A percentile compares a stretch with the other conserved stretches of the same genome.
Evolutionary conservation across 2,888 invertebrate genomes (phyloP).

Genomic region (Himalopsyche kuldschensis): DNA sequence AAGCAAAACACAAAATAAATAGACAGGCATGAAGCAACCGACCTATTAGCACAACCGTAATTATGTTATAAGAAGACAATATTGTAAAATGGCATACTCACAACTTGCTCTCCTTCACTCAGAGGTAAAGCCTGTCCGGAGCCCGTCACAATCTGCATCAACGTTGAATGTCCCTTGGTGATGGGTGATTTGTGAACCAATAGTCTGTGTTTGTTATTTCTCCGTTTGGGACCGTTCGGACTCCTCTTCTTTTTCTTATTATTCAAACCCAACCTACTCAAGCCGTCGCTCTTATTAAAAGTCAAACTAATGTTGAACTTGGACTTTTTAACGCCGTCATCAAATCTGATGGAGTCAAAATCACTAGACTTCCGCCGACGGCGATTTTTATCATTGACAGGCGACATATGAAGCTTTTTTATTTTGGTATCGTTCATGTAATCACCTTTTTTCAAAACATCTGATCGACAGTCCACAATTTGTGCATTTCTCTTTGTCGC

Average conservation of each 20-base stretch:
- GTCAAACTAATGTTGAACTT: constrained; percentile 35
- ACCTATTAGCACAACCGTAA: not conserved
- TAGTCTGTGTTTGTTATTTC: not conserved
- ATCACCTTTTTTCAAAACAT: not conserved
- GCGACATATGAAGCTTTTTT: not conserved
- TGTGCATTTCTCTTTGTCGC: not conserved
- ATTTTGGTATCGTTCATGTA: not conserved
- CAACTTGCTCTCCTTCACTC: constrained; percentile 64
- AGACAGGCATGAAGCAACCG: not conserved
- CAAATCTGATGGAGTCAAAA: not conserved
- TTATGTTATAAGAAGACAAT: not conserved
- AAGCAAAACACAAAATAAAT: no score
- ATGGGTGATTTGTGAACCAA: not conserved
- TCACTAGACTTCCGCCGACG: constrained; percentile 6
- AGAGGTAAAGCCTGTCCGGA: constrained; percentile 60
- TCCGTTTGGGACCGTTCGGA: constrained; percentile 10
- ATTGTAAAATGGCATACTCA: constrained; percentile 44
- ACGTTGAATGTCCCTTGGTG: not conserved
- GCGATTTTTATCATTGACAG: constrained; percentile 3
- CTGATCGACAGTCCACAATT: not conserved
- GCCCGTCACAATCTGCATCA: constrained; percentile 56
- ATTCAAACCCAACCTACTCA: constrained; percentile 15
- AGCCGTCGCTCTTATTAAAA: constrained; percentile 20
- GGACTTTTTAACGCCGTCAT: constrained; percentile 8
- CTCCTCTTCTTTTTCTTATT: constrained; percentile 22